Evolutionary conservation across 2,888 invertebrate genomes (phyloP).

Genomic region (Drosophila paramelanica): DNA sequence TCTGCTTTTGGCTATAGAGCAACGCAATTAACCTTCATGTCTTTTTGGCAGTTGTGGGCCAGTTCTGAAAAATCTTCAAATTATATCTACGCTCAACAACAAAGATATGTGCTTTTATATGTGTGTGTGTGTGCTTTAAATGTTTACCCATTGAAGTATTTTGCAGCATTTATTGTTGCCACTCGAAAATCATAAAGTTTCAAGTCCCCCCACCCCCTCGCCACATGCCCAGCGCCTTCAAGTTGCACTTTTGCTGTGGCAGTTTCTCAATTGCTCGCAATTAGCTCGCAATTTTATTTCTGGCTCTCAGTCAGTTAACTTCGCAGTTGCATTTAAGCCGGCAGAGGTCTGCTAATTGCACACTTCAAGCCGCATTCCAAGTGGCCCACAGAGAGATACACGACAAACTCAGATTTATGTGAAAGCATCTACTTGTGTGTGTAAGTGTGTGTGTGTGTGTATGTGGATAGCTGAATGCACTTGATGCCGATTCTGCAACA

Average conservation of each 20-base stretch:
- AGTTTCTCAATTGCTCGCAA: slow-evolving; percentile 70
- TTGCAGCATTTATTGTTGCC: slow-evolving; percentile 49
- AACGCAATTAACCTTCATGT: slow-evolving; percentile 78
- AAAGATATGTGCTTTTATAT: slow-evolving; percentile 4
- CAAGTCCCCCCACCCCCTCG: slow-evolving; percentile 21
- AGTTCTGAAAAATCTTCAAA: slow-evolving; percentile 67
- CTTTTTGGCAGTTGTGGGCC: slow-evolving; percentile 72
- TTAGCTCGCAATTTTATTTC: slow-evolving; percentile 64
- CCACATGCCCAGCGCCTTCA: slow-evolving; percentile 27
- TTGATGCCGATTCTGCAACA: slow-evolving; percentile 7
- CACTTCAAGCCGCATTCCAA: slow-evolving; percentile 48
- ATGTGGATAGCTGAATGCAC: background rate
- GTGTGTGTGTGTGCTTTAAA: slow-evolving; percentile 25
- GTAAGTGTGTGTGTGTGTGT: too few species aligned
- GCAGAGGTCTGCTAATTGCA: slow-evolving; percentile 69
- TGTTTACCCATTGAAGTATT: slow-evolving; percentile 35
- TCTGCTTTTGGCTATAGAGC: slow-evolving; percentile 48
- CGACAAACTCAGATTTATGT: slow-evolving; percentile 29
- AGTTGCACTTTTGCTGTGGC: slow-evolving; percentile 54
- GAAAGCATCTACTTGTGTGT: background rate
- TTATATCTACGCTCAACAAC: slow-evolving; percentile 39
- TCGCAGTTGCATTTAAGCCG: slow-evolving; percentile 17
- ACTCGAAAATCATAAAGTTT: slow-evolving; percentile 54
- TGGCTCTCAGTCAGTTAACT: slow-evolving; percentile 59
- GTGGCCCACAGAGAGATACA: slow-evolving; percentile 23